A percentile compares a stretch with the other conserved stretches of the same genome.
phyloP scores from a whole-genome alignment of 1,140 invertebrate species.

The Drosophila nikananu region DNA sequence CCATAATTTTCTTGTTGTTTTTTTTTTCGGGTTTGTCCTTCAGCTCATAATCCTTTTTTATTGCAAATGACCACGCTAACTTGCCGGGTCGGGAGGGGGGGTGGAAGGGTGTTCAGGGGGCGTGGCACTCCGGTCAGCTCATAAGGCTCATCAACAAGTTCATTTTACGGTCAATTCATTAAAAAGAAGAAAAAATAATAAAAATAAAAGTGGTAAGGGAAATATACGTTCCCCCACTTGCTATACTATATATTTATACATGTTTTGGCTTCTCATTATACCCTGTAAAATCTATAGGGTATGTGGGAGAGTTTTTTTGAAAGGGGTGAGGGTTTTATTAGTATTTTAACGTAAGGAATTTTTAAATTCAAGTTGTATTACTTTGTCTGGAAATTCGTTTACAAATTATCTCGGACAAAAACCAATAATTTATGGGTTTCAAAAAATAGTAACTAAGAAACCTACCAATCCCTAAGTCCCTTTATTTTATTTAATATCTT shows the following conservation, averaged over 20 bases:
- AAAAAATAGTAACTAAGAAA: too few relatives aligned
- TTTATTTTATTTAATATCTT: too few relatives aligned
- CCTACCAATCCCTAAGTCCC: too few relatives aligned
- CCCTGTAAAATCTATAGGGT: constrained; percentile 1
- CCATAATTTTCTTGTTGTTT: constrained; percentile 41
- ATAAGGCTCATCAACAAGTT: constrained; percentile 84
- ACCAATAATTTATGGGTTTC: too few relatives aligned
- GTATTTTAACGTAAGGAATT: too few relatives aligned
- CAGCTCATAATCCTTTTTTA: constrained; percentile 82
- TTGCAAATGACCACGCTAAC: constrained; percentile 83
- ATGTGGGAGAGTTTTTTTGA: not conserved
- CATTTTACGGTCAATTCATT: constrained; percentile 85
- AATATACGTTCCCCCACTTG: constrained; percentile 39
- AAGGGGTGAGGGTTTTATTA: too few relatives aligned
- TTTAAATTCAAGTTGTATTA: too few relatives aligned
- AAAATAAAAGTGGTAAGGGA: constrained; percentile 11
- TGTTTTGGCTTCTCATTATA: constrained; percentile 18
- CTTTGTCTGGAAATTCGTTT: too few relatives aligned
- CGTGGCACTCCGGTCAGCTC: constrained; percentile 59
- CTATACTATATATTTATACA: constrained; percentile 2
- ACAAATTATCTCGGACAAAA: too few relatives aligned
- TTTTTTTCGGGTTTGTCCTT: constrained; percentile 64
- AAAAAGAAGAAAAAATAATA: constrained; percentile 60
- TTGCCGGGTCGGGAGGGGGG: constrained; percentile 19
- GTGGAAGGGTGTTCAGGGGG: constrained; percentile 12